Evolutionary conservation across 2,888 invertebrate genomes (phyloP).

Genomic region (Agapostemon virescens): DNA sequence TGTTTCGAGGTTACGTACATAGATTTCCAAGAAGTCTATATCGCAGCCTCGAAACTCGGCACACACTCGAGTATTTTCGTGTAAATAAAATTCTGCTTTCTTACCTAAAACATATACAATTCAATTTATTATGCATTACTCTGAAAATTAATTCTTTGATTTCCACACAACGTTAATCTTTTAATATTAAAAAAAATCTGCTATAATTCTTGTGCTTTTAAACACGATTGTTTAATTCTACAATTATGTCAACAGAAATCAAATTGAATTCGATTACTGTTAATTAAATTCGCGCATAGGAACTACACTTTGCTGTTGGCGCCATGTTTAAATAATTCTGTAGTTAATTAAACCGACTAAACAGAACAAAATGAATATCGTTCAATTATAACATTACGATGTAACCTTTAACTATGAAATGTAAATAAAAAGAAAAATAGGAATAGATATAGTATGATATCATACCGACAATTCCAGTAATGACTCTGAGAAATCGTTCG

Average conservation of each 20-base stretch:
- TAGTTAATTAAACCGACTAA: neutral
- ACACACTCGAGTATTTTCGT: slow-evolving; percentile 78
- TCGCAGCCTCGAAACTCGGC: slow-evolving; percentile 80
- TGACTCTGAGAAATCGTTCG: slow-evolving; percentile 79
- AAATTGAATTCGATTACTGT: neutral
- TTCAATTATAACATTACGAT: neutral
- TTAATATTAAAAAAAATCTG: neutral
- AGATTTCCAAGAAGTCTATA: slow-evolving; percentile 78
- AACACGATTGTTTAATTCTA: neutral
- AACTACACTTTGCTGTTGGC: slow-evolving; percentile 28
- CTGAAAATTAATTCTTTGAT: neutral
- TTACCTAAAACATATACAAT: slow-evolving; percentile 73
- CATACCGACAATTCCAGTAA: slow-evolving; percentile 79
- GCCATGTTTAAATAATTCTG: slow-evolving; percentile 42
- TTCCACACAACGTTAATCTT: neutral
- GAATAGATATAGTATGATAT: neutral
- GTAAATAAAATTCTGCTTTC: slow-evolving; percentile 76
- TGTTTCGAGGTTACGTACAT: slow-evolving; percentile 78
- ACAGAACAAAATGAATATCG: neutral
- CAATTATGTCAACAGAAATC: neutral
- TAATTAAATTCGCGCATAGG: slow-evolving; percentile 10
- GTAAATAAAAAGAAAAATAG: neutral
- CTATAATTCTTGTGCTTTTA: neutral
- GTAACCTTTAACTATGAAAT: neutral
- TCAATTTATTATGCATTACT: neutral